phyloP scores from a whole-genome alignment of 2,113 vertebrate species.

The Prolemur simus region DNA sequence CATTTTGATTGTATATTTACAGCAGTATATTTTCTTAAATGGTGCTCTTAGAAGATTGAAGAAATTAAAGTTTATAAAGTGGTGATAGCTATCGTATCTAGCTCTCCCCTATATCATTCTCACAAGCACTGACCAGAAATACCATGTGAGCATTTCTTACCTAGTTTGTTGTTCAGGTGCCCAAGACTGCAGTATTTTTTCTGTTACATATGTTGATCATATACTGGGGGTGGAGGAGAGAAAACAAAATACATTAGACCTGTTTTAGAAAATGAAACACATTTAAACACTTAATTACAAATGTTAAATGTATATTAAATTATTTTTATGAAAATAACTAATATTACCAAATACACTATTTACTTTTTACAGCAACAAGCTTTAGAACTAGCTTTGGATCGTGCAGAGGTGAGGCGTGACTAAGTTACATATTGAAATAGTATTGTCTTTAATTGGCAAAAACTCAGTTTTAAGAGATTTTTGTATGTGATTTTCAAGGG shows the following conservation, averaged over 20 bases:
- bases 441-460: not conserved
- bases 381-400: conserved; percentile 98
- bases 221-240: not conserved
- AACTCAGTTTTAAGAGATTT: conserved; percentile 20
- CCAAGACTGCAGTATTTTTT: not conserved
- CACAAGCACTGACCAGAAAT: not conserved
- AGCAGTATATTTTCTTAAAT: not conserved
- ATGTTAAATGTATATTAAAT: not conserved
- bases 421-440: conserved; percentile 11
- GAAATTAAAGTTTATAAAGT: not conserved
- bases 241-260: not conserved
- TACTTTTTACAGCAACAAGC: conserved; percentile 92
- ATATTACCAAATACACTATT: conserved; percentile 60
- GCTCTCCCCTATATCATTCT: not conserved
- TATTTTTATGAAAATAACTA: conserved; percentile 57
- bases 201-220: not conserved
- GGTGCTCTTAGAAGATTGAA: not conserved
- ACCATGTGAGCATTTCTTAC: not conserved
- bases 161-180: not conserved
- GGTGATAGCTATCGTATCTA: not conserved
- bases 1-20: not conserved
- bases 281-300: conserved; percentile 30
- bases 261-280: conserved; percentile 26
- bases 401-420: conserved; percentile 92
- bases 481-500: not conserved